These are phyloP conservation scores for Alosa sapidissima DNA, from an alignment of 2,797 vertebrate genomes.

Conservation along the genomic window DNA sequence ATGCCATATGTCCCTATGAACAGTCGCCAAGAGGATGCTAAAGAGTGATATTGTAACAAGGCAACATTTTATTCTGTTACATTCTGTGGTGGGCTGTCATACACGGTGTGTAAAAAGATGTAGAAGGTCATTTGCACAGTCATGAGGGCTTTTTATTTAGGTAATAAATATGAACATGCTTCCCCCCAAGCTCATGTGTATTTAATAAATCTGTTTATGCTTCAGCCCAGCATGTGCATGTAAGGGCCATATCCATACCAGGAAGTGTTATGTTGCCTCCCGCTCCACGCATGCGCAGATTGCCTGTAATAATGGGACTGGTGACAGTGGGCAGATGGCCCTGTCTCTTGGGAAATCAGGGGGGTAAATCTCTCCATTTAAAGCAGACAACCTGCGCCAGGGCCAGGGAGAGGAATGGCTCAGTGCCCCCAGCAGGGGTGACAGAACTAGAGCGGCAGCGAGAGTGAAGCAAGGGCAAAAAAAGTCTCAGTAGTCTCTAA, in stretches of 20 bases:
- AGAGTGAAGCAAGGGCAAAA: slow-evolving; percentile 9
- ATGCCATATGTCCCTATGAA: background rate
- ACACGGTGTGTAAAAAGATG: background rate
- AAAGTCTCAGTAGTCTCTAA: slow-evolving; percentile 35
- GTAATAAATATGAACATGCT: slow-evolving; percentile 38
- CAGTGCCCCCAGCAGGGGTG: slow-evolving; percentile 45
- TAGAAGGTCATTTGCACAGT: slow-evolving; percentile 7
- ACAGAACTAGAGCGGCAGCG: slow-evolving; percentile 15
- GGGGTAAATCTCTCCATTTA: slow-evolving; percentile 67
- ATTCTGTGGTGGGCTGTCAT: background rate
- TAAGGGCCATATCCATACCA: background rate
- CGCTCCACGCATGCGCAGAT: slow-evolving; percentile 40
- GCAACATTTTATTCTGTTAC: background rate
- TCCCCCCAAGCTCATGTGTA: slow-evolving; percentile 18
- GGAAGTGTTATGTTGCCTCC: slow-evolving; percentile 25
- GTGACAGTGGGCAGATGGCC: slow-evolving; percentile 64
- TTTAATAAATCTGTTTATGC: background rate
- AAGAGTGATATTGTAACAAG: background rate
- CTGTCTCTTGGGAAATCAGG: slow-evolving; percentile 59
- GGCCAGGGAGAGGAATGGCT: slow-evolving; percentile 38
- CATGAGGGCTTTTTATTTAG: slow-evolving; percentile 24
- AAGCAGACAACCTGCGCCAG: slow-evolving; percentile 52
- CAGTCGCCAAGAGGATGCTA: slow-evolving; percentile 8
- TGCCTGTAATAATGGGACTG: slow-evolving; percentile 45
- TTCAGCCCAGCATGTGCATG: background rate